Evolutionary conservation across 2,797 vertebrate species (phyloP).

Genomic region (Acanthopagrus latus): DNA sequence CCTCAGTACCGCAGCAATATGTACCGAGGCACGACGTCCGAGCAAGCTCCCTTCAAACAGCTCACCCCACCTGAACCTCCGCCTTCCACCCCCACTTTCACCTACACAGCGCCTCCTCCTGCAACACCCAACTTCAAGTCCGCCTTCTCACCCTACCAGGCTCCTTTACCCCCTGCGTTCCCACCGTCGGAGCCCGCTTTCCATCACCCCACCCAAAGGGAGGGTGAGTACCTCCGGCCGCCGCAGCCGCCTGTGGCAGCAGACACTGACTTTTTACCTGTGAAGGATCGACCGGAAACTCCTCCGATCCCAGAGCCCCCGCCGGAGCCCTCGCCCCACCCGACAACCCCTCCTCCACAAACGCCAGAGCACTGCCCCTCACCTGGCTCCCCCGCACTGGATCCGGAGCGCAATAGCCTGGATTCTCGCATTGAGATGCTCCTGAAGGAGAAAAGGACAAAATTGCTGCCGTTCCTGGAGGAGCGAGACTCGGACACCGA

Average conservation of each 20-base stretch:
- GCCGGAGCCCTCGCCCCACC: constrained; percentile 74
- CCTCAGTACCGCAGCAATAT: constrained; percentile 93
- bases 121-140: constrained; percentile 90
- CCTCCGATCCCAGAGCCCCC: constrained; percentile 88
- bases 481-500: constrained; percentile 95
- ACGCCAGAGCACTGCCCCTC: constrained; percentile 93
- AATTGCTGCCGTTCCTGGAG: constrained; percentile 92
- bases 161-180: constrained; percentile 85
- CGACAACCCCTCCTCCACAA: constrained; percentile 86
- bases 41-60: constrained; percentile 87
- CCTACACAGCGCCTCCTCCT: constrained; percentile 90
- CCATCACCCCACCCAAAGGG: constrained; percentile 83
- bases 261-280: constrained; percentile 83
- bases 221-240: constrained; percentile 90
- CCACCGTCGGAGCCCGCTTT: constrained; percentile 82
- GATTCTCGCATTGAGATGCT: constrained; percentile 99
- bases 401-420: constrained; percentile 94
- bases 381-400: constrained; percentile 90
- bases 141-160: constrained; percentile 94
- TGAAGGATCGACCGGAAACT: constrained; percentile 91
- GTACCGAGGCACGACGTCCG: constrained; percentile 79
- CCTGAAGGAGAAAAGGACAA: constrained; percentile 96
- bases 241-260: constrained; percentile 83
- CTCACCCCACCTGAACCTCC: constrained; percentile 92
- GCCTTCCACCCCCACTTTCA: constrained; percentile 87